Percentiles rank a stretch among this genome's conserved stretches.
Conservation (phyloP, 1,140 invertebrate genomes). For the Arctopsyche grandis region DNA sequence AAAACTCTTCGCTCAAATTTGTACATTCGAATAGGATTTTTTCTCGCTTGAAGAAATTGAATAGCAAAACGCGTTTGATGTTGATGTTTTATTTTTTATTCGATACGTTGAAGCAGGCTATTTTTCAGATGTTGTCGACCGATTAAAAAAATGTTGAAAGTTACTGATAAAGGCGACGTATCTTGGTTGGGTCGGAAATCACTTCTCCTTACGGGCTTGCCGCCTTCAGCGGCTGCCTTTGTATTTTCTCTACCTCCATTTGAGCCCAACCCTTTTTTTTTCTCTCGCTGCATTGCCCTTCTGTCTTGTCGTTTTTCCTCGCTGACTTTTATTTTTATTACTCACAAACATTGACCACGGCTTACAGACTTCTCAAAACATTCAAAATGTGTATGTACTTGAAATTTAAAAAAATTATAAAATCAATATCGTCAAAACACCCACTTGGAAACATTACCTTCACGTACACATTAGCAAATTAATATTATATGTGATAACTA, state of each 20-base stretch:
- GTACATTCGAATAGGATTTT: neutral
- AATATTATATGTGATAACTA: too few relatives aligned
- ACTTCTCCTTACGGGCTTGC: constrained; percentile 13
- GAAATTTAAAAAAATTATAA: too few relatives aligned
- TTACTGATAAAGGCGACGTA: constrained; percentile 27
- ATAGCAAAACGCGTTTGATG: too few relatives aligned
- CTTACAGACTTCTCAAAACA: neutral
- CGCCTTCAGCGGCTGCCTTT: constrained; percentile 36
- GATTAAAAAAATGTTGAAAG: neutral
- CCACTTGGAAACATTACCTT: too few relatives aligned
- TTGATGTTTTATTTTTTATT: too few relatives aligned
- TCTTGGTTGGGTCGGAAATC: constrained; percentile 15
- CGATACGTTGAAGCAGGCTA: too few relatives aligned
- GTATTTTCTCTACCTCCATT: constrained; percentile 32
- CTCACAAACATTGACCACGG: constrained; percentile 21
- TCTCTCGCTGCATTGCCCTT: constrained; percentile 1
- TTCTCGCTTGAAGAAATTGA: neutral
- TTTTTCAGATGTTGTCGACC: too few relatives aligned
- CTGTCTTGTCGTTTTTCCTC: constrained; percentile 33
- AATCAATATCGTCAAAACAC: too few relatives aligned
- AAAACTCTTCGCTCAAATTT: neutral
- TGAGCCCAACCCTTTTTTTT: constrained; percentile 23
- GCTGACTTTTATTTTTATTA: constrained; percentile 35
- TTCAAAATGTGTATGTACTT: too few relatives aligned
- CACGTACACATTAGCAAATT: too few relatives aligned